Evolutionary conservation across 1,140 invertebrate species (phyloP).

Genomic region (Stratiolaelaps scimitus): DNA sequence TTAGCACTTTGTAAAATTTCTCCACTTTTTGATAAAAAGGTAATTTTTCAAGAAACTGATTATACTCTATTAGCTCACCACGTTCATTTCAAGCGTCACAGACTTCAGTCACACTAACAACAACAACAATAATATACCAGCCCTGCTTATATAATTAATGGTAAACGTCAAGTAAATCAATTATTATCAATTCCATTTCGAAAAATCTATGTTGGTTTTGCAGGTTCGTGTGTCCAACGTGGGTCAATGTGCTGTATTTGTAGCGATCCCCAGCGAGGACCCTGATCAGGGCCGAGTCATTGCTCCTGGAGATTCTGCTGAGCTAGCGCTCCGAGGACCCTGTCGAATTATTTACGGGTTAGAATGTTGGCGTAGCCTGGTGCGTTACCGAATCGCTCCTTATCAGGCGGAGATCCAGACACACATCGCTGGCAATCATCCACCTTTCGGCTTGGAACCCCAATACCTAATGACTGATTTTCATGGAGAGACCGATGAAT

Average conservation of each 20-base stretch:
- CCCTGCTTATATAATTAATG: no score
- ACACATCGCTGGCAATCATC: no score
- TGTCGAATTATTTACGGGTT: conserved; percentile 1
- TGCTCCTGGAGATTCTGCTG: background rate
- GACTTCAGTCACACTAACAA: no score
- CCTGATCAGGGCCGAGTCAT: background rate
- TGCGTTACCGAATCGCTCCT: background rate
- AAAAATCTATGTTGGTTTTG: background rate
- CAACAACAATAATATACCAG: no score
- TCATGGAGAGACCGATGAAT: background rate
- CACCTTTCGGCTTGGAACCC: background rate
- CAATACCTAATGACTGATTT: background rate
- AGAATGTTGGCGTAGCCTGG: conserved; percentile 4
- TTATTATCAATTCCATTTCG: no score
- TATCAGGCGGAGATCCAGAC: background rate
- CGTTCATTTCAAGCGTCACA: no score
- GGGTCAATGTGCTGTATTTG: background rate
- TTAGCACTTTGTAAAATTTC: no score
- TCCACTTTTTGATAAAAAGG: no score
- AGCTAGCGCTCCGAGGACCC: background rate
- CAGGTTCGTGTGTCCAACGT: conserved; percentile 3
- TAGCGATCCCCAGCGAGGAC: background rate
- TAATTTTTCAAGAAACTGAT: no score
- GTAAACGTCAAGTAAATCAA: background rate
- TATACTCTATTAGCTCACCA: no score